phyloP scores from a whole-genome alignment of 2,797 vertebrate species.

The Halcyon leucocephala region DNA sequence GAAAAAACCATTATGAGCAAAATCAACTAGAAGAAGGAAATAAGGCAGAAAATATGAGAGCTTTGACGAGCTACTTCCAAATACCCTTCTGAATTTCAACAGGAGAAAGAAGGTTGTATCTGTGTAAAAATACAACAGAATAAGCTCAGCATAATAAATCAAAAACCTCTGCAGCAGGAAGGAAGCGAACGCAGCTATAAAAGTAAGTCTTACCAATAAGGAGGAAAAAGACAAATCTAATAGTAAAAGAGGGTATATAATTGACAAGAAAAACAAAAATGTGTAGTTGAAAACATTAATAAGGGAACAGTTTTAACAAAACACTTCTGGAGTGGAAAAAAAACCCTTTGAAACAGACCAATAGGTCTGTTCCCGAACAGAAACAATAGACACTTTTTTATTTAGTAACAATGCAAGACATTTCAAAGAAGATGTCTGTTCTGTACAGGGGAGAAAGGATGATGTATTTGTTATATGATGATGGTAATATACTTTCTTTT shows the following conservation, averaged over 20 bases:
- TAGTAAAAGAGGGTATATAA: not conserved
- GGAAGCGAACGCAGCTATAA: not conserved
- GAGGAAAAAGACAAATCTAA: not conserved
- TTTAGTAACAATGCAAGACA: not conserved
- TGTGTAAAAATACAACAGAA: not conserved
- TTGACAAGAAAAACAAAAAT: not conserved
- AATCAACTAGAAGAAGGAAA: not conserved
- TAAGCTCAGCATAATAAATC: constrained; percentile 9
- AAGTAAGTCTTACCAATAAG: not conserved
- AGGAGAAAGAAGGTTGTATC: not conserved
- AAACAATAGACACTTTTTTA: not conserved
- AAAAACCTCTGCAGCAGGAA: not conserved
- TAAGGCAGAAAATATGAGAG: not conserved
- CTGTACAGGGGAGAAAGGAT: not conserved
- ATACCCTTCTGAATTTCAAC: not conserved
- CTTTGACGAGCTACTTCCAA: not conserved
- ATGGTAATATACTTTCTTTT: constrained; percentile 48
- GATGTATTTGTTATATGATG: constrained; percentile 34
- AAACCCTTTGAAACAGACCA: not conserved
- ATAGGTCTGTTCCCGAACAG: not conserved
- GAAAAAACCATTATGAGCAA: not conserved
- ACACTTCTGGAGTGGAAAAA: not conserved
- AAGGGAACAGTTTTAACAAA: not conserved
- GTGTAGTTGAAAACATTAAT: not conserved
- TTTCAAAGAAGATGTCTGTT: constrained; percentile 13